A percentile compares a stretch with the other conserved stretches of the same genome.
phyloP scores from a whole-genome alignment of 2,797 vertebrate genomes.

The Catharus ustulatus region DNA sequence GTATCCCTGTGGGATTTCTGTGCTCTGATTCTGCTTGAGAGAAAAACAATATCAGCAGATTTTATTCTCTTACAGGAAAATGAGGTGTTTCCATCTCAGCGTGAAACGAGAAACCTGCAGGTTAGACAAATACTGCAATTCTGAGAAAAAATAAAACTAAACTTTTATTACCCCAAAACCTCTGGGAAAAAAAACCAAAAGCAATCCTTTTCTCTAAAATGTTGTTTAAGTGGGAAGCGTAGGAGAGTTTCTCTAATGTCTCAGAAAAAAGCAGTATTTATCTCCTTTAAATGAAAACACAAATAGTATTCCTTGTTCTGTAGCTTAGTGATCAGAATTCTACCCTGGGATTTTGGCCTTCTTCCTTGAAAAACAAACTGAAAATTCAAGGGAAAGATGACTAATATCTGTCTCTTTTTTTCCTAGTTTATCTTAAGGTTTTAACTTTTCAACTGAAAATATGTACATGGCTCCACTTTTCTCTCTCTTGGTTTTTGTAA shows the following conservation, averaged over 20 bases:
- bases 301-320: not conserved
- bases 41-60: not conserved
- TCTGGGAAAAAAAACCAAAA: not conserved
- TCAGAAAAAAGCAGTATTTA: slow-evolving; percentile 3
- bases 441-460: not conserved
- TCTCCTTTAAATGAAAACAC: slow-evolving; percentile 1
- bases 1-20: not conserved
- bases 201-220: not conserved
- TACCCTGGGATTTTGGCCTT: not conserved
- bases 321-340: not conserved
- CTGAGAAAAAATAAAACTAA: not conserved
- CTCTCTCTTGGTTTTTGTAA: not conserved
- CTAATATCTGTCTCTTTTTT: not conserved
- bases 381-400: not conserved
- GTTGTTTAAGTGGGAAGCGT: not conserved
- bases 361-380: not conserved
- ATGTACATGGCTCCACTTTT: not conserved
- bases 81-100: not conserved
- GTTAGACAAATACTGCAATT: slow-evolving; percentile 18
- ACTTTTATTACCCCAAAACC: not conserved
- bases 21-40: not conserved
- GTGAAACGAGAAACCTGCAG: not conserved
- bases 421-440: not conserved
- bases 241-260: not conserved
- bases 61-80: not conserved